Percentiles rank a stretch among this genome's conserved stretches.
Evolutionary conservation across 2,888 invertebrate species (phyloP).

Genomic region (Phytoseiulus persimilis): DNA sequence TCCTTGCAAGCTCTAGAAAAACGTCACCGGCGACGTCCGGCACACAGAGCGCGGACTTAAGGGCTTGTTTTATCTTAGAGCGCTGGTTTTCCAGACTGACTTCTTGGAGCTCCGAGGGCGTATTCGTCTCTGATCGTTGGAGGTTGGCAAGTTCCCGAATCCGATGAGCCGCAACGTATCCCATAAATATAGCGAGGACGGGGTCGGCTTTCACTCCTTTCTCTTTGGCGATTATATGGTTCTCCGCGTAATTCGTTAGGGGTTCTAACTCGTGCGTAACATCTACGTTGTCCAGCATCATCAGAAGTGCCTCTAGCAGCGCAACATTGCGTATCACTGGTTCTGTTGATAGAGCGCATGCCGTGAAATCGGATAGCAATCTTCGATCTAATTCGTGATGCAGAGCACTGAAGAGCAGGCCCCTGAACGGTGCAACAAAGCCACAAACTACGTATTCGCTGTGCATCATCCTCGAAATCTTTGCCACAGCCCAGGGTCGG

Average conservation of each 20-base stretch:
- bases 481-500: background rate
- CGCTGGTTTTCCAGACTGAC: background rate
- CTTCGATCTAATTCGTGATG: background rate
- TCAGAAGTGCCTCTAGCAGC: background rate
- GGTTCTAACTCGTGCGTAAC: slow-evolving; percentile 10
- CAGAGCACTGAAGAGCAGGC: background rate
- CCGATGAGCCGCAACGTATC: background rate
- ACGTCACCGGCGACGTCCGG: slow-evolving; percentile 14
- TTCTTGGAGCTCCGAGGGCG: background rate
- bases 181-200: background rate
- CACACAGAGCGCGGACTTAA: background rate
- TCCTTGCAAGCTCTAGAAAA: background rate
- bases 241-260: background rate
- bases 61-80: background rate
- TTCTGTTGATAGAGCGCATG: background rate
- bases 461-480: background rate
- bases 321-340: background rate
- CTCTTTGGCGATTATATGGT: background rate
- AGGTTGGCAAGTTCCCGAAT: background rate
- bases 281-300: background rate
- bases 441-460: background rate
- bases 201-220: background rate
- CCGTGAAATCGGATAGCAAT: background rate
- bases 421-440: slow-evolving; percentile 8
- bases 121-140: background rate